A percentile compares a stretch with the other conserved stretches of the same genome.
phyloP scores from a whole-genome alignment of 2,797 vertebrate species.

The Urocyon cinereoargenteus region DNA sequence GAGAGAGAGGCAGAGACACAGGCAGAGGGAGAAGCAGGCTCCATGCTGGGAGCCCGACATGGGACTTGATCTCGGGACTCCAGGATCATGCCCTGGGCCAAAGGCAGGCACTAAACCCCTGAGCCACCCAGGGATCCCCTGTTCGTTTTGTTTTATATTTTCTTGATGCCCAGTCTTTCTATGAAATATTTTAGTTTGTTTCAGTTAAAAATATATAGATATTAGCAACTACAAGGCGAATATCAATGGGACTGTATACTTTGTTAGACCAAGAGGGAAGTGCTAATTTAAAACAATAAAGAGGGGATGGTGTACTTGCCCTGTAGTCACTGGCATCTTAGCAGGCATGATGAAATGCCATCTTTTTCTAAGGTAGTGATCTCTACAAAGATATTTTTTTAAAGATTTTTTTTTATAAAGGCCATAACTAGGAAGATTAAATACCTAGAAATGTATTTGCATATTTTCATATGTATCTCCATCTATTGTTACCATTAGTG shows the following conservation, averaged over 20 bases:
- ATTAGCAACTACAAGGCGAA: not conserved
- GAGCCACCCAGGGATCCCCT: too few relatives aligned
- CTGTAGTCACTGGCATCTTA: not conserved
- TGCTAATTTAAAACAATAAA: not conserved
- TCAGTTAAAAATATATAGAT: slow-evolving; percentile 26
- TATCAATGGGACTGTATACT: not conserved
- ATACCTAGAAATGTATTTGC: not conserved
- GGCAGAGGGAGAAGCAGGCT: too few relatives aligned
- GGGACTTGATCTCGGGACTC: too few relatives aligned
- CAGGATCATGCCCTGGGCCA: too few relatives aligned
- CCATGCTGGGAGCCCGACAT: too few relatives aligned
- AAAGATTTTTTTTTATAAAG: not conserved
- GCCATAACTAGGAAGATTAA: not conserved
- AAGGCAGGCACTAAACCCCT: too few relatives aligned
- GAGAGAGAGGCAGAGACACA: too few relatives aligned
- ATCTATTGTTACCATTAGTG: not conserved
- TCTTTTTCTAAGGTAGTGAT: not conserved
- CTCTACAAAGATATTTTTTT: not conserved
- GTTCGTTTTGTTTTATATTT: not conserved
- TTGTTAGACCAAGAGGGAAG: not conserved
- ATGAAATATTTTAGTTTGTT: not conserved
- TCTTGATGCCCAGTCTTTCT: not conserved
- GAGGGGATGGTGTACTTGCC: not conserved
- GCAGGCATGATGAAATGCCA: not conserved
- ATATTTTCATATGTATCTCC: not conserved